Base-by-base conservation (phyloP, 2,888 invertebrate genomes). In the Anthoptus insignis region DNA sequence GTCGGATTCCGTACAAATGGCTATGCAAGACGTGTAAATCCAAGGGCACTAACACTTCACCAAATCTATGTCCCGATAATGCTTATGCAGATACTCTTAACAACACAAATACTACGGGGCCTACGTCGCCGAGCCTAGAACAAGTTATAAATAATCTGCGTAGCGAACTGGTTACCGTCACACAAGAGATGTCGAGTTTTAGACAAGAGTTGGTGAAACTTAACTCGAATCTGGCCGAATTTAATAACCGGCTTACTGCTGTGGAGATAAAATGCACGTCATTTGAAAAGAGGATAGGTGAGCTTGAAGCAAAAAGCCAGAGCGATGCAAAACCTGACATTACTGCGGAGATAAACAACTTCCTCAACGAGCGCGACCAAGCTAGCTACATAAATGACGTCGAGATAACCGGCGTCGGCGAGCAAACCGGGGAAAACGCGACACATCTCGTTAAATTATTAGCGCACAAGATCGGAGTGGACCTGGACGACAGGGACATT, bases 401-500 rank as follows among this genome's bases (percentile, higher is more conserved):
- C n/a, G 32, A 37, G 11, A 37, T 59, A 24, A n/a, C 53, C n/a
- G 27, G 54, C 21, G 37, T 61, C n/a, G 21, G 6, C 11, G 61
- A 61, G 34, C 27, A 22, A 29, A 32, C 11, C 14, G 61, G 45
- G 0, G 61, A 61, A 32, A 61, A 54, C n/a, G n/a, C 53, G 9
- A 8, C 16, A 7, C 45, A 61, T 24, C 27, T 61, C 16, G 13
- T 47, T 4, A 32, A 37, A 13, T 9, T 39, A 16, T 16, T 59
- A 14, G 19, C 50, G 2, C 29, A 27, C 5, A 59, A 59, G 22
- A 52, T 59, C 19, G 59, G 59, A 13, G 24, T 59, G 13, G 34
- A 22, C 11, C 14, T 59, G 11, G 59, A 59, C 3, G 59, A 59
- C 21, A 16, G 50, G 19, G 61, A 63, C 21, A 32, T 63, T 9